These are phyloP conservation scores for Rhincodon typus DNA, from an alignment of 2,797 vertebrate species.

Conservation along the genomic window DNA sequence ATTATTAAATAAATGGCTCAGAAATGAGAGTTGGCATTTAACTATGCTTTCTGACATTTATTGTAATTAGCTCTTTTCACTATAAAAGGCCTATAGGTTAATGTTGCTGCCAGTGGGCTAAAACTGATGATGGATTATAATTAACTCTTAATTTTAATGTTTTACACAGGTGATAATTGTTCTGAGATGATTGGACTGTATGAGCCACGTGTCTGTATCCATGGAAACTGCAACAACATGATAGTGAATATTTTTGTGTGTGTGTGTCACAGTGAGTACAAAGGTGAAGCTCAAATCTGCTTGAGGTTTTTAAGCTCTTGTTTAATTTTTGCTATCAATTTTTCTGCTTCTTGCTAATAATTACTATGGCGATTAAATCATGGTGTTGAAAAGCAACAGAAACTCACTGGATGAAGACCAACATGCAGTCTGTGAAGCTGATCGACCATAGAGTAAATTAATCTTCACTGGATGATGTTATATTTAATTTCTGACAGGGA, in stretches of 20 bases:
- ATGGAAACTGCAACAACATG: conserved; percentile 57
- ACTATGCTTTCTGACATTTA: conserved; percentile 31
- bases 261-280: conserved; percentile 53
- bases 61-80: conserved; percentile 21
- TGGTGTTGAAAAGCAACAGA: neutral
- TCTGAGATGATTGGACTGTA: conserved; percentile 67
- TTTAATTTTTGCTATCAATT: neutral
- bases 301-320: neutral
- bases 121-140: neutral
- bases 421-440: neutral
- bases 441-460: neutral
- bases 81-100: neutral
- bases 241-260: conserved; percentile 60
- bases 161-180: conserved; percentile 64
- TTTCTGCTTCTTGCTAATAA: neutral
- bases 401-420: neutral
- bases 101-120: conserved; percentile 5
- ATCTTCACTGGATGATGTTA: too few relatives aligned
- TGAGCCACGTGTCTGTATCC: conserved; percentile 54
- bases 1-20: conserved; percentile 31
- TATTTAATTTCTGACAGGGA: neutral
- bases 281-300: conserved; percentile 49
- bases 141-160: conserved; percentile 37
- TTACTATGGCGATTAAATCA: neutral
- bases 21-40: conserved; percentile 36